Conservation (phyloP, 2,113 vertebrate genomes). For the Petrocephalus microphthalmus region DNA sequence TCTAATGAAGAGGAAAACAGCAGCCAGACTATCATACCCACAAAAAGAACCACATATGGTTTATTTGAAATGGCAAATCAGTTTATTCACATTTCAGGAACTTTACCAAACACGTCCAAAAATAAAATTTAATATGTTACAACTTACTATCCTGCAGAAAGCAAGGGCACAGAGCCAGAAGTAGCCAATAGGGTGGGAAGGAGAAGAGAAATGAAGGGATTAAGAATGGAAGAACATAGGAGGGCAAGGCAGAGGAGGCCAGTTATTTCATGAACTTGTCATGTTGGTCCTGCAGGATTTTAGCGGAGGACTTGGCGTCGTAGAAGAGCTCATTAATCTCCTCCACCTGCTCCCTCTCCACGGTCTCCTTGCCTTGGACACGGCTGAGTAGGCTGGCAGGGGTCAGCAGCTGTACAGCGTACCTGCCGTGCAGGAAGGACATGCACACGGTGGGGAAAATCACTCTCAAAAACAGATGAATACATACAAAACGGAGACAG, state of each 20-base stretch:
- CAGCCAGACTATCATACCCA: neutral
- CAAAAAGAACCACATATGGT: neutral
- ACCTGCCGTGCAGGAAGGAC: constrained; percentile 60
- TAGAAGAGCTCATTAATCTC: constrained; percentile 98
- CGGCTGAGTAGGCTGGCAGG: constrained; percentile 85
- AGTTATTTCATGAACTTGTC: constrained; percentile 94
- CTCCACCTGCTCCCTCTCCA: constrained; percentile 92
- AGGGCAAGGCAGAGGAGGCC: neutral
- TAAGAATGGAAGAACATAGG: neutral
- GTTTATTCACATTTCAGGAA: neutral
- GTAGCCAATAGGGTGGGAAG: neutral
- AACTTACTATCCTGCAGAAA: neutral
- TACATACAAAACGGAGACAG: neutral
- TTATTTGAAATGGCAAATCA: neutral
- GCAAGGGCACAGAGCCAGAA: neutral
- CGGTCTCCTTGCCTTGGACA: constrained; percentile 88
- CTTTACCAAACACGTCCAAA: neutral
- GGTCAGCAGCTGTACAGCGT: constrained; percentile 87
- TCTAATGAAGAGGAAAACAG: neutral
- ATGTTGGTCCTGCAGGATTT: constrained; percentile 93
- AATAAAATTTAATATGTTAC: constrained; percentile 10
- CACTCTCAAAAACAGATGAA: neutral
- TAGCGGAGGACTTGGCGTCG: constrained; percentile 95
- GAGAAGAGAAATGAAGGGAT: neutral
- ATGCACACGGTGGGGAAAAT: neutral